Evolutionary conservation across 1,140 invertebrate genomes (phyloP), one percentile per base, ranked within the genome.

Genomic region (Polypedilum vanderplanki): DNA sequence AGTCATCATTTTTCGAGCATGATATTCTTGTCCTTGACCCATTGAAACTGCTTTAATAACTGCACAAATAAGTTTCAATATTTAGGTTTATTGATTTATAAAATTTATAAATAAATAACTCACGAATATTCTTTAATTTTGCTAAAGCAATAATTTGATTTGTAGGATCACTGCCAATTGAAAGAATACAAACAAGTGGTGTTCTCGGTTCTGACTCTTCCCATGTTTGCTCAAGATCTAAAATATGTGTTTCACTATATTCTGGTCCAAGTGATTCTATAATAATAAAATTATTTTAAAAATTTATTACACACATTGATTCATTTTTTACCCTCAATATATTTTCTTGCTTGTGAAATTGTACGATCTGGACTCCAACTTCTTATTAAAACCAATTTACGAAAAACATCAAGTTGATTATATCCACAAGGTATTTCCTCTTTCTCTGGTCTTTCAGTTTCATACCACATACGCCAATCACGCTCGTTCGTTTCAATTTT

Each of bases 11-110:
- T 89, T 88, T 73, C 95, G 87, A 0, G 96, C 96, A 77, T 95
- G 93, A 41, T 92, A 87, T 85, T 98, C 97, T 86, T 98, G 97
- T 0, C 96, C 96, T 87, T 98, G 97, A 7, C 97, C 97, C 96
- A 98, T 98, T 0, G 95, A 97, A 24, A 98, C 93, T 0, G 90
- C 88, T 80, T 89, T 89, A 20, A 95, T 84, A 76, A 88, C 94
- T 95, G 79, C 40, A 75, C 17, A 73, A 73, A 41, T 20, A n/a
- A 75, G 18, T 33, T 41, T 24, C 74, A 33, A n/a, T n/a, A n/a
- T n/a, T n/a, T n/a, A n/a, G n/a, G n/a, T n/a, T n/a, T 33, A 3
- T 33, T 33, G 24, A 57, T 15, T n/a, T 57, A 17, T 2, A 46
- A 64, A 75, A 4, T 57, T 33, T 70, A 75, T 73, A 24, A 75